Evolutionary conservation across 2,888 invertebrate species (phyloP).

Genomic region (Nemotelus pantherinus): DNA sequence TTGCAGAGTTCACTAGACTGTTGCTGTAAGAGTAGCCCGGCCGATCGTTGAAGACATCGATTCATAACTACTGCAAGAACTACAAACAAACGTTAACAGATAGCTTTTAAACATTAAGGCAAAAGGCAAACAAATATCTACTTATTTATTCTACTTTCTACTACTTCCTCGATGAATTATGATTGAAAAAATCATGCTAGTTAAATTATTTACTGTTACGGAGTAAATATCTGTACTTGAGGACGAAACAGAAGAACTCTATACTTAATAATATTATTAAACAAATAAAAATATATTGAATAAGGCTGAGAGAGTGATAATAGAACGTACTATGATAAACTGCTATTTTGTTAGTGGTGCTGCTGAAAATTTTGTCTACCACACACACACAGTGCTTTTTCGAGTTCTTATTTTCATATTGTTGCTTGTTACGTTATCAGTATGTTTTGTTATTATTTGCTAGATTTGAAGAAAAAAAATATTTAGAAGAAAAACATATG

Average conservation of each 20-base stretch:
- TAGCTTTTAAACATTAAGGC: constrained; percentile 54
- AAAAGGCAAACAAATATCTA: constrained; percentile 47
- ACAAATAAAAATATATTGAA: constrained; percentile 30
- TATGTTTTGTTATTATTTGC: constrained; percentile 11
- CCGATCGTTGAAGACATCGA: constrained; percentile 46
- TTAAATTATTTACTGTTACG: constrained; percentile 34
- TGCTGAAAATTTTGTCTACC: constrained; percentile 32
- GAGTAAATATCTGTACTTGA: constrained; percentile 36
- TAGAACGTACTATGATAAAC: constrained; percentile 32
- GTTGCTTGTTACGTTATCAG: not conserved
- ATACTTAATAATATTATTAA: constrained; percentile 22
- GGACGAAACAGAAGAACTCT: constrained; percentile 1
- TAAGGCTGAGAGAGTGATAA: constrained; percentile 45
- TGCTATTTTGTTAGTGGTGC: constrained; percentile 29
- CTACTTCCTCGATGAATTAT: not conserved
- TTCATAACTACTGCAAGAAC: constrained; percentile 40
- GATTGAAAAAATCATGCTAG: constrained; percentile 18
- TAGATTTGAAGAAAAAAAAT: constrained; percentile 16
- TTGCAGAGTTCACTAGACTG: constrained; percentile 54
- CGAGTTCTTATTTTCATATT: not conserved
- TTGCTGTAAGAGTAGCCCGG: constrained; percentile 50
- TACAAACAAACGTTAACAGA: constrained; percentile 54
- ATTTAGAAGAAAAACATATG: not conserved
- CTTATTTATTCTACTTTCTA: constrained; percentile 32
- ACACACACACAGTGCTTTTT: not conserved